Base-by-base conservation (phyloP, 2,113 vertebrate species). In the Halcyon malimbica region DNA sequence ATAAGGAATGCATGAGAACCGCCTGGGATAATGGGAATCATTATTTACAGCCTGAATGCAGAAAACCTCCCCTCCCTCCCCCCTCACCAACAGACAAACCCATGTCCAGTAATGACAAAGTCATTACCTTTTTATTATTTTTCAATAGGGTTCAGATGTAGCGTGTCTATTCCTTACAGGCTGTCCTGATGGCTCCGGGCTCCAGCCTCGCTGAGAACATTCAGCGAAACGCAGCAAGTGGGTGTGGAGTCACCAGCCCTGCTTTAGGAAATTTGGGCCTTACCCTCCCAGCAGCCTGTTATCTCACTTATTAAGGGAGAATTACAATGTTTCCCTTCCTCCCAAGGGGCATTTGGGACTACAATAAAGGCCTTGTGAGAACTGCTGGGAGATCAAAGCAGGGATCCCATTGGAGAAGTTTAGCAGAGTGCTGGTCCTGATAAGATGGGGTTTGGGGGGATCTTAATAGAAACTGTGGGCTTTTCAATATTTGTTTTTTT, bases 121-220 rank as follows among this genome's bases (percentile, higher is more conserved):
- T 98, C 97, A 98, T 98, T 98, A 98, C 94, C 96, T 97, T 98
- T 98, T 98, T 98, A 98, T 98, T 96, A 98, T 97, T 98, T 98
- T 98, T 98, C 98, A 97, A 98, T 98, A 97, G 95, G 95, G 95
- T 98, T 97, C 96, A 97, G 97, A 95, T 97, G 91, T 96, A 96
- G 95, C 35, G 11, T 94, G 97, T 93, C 94, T 96, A 16, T 53
- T 96, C 93, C 91, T 67, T 26, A 41, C 69, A 53, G 51, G 76
- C 93, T 74, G 91, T 69, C 85, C 95, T 33, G 91, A 74, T 65
- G 95, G 86, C 87, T 94, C 35, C 1, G 0, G 29, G 80, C 90
- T 91, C 37, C 29, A 4, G 10, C 5, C 60, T 42, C 28, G 2
- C 80, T 51, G 83, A 77, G 73, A 86, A 69, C 57, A 25, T 8